Base-by-base conservation (phyloP, 2,888 invertebrate genomes). In the Criorhina ranunculi region DNA sequence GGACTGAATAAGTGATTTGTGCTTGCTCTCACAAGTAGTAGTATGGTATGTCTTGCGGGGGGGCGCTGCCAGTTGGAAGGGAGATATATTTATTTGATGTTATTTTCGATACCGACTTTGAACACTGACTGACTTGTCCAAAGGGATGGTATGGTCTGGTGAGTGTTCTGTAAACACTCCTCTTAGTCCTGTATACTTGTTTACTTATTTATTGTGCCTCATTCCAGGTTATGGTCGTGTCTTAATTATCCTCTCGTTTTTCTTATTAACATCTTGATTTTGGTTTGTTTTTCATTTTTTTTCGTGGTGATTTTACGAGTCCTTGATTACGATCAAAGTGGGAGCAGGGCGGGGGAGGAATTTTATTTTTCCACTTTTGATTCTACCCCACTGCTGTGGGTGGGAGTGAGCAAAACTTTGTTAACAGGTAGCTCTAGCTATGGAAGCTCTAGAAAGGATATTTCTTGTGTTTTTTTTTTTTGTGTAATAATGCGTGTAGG, bases 241-340 rank as follows among this genome's bases (percentile, higher is more conserved):
- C 73, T 83, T 73, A 83, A 83, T 83, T 79, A 83, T 79, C 79
- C 57, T 19, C 67, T 57, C 64, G 60, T 73, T 83, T 57, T 69
- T 78, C 60, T 79, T 78, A 62, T 79, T 79, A 69, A 69, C 73
- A 64, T 51, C 60, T 82, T 40, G 59, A 53, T 62, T 55, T 69
- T 7, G 17, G 29, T 66, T 53, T 59, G 42, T 17, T 37, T 19
- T 40, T n/a, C n/a, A n/a, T n/a, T 67, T 40, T 37, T 24, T 31
- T 46, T n/a, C 3, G 37, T 17, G 53, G 59, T 60, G 66, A 66
- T 66, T 79, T 69, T 46, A 31, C 33, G 73, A 73, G 60, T 83
- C 82, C 72, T 83, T 83, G 79, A 83, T 83, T 79, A 49, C 44
- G 57, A 78, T 67, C 72, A 82, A 72, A 64, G 44, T 17, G 51